Evolutionary conservation across 1,140 invertebrate species (phyloP), one percentile per base, ranked within the genome.

Genomic region (Eurosta solidaginis): DNA sequence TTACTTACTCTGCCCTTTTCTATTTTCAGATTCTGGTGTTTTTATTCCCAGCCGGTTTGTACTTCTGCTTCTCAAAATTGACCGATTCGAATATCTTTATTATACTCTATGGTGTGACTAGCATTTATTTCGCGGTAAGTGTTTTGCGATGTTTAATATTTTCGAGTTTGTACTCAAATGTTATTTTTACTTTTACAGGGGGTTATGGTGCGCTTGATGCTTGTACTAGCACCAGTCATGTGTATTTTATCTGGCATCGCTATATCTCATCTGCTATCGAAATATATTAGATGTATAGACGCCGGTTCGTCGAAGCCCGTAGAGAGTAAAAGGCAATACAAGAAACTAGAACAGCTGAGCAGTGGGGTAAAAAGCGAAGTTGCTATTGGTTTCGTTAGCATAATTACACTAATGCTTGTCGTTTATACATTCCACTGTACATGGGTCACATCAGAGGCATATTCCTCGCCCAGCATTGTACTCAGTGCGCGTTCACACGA

Each of bases 391-490:
- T 98, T 98, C 89, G 93, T 98, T 25, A 89, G 91, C 17, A 90
- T 98, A 78, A 93, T 98, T 88, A 94, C 93, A 40, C 89, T 94
- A 36, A 92, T 99, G 85, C 91, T 99, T 40, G 91, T 97, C 27
- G 96, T 95, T 20, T 99, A 99, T 88, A 97, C 96, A 59, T 92
- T 97, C 84, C 98, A 99, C 88, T 99, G 97, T 89, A 98, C 96
- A n/a, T 99, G 97, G 97, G 97, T 99, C 1, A 99, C 97, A n/a
- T 97, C 96, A 6, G 97, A 98, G 89, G 97, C 97, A 3, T 99
- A 99, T 90, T 98, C 96, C 81, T 97, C 96, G 80, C 98, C 98
- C 1, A 97, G 96, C 82, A 99, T 99, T 87, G 97, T 99, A 33
- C 90, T 99, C 14, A 97, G 97, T n/a, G 97, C 97, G 20, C 90